Base-by-base conservation (phyloP, 2,797 vertebrate species). In the Poecilia gillii region DNA sequence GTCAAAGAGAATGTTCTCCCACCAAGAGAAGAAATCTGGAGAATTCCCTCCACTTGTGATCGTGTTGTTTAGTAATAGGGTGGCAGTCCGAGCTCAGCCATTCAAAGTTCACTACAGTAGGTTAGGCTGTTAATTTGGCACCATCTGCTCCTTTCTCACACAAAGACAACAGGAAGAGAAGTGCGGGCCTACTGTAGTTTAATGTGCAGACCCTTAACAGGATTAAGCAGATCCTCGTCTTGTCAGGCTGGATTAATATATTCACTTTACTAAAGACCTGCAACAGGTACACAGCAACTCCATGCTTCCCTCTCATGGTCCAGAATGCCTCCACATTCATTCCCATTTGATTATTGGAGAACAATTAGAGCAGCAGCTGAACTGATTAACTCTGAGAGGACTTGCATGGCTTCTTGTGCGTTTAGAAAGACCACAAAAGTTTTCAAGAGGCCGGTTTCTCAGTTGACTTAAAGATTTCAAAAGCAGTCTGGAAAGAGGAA, bases 231-330 rank as follows among this genome's bases (percentile, higher is more conserved):
- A 93, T 95, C 91, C 91, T 90, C 84, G 78, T 91, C 89, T 93
- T 94, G 94, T 96, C 93, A 94, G 92, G 79, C 79, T 80, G 91
- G 94, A 94, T 96, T 95, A 93, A 94, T 94, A 95, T 93, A 94
- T 93, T 91, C 88, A 87, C 88, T 84, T 72, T 75, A 81, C 90
- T 91, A 90, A 94, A 94, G 89, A 92, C 90, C 87, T 88, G 87
- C 53, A 76, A 90, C 81, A 47, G 75, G 45, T 85, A 90, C 88
- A 89, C 89, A 73, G 87, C 79, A 57, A 79, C 84, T 77, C 80
- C 76, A 64, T 87, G 73, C 88, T 85, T 89, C 77, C 75, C 85
- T 87, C 90, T 85, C 88, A 79, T 78, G 57, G 75, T 76, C 81
- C 84, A 45, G 89, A 89, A 94, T 81, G 80, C 88, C 78, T 88